These are phyloP conservation scores for Planococcus citri DNA, from an alignment of 1,140 invertebrate genomes.

Conservation along the genomic window DNA sequence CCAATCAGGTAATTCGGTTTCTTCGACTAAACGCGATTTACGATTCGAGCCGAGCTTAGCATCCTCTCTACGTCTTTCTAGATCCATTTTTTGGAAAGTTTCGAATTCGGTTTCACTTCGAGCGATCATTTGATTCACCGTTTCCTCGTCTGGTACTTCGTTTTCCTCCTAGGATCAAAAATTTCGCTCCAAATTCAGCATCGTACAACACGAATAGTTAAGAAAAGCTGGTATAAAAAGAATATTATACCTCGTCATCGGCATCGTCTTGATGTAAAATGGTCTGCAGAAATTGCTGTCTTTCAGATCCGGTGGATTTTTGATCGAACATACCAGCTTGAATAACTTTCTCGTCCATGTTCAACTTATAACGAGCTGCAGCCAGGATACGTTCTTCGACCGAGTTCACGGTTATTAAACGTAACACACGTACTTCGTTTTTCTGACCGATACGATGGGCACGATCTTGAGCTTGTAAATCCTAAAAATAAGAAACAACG, in stretches of 20 bases:
- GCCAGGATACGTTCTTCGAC: conserved; percentile 58
- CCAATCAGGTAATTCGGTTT: conserved; percentile 87
- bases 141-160: conserved; percentile 96
- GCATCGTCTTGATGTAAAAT: conserved; percentile 87
- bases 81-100: conserved; percentile 83
- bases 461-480: conserved; percentile 50
- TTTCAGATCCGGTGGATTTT: conserved; percentile 89
- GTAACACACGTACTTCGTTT: conserved; percentile 49
- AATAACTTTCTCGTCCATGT: conserved; percentile 63
- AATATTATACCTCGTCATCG: conserved; percentile 66
- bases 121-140: conserved; percentile 99
- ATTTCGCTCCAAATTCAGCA: neutral
- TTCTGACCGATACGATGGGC: conserved; percentile 61
- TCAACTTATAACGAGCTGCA: conserved; percentile 52
- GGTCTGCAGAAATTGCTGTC: conserved; percentile 86
- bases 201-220: neutral
- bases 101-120: conserved; percentile 89
- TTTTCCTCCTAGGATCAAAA: conserved; percentile 59
- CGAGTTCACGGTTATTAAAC: conserved; percentile 57
- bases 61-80: conserved; percentile 75
- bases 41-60: conserved; percentile 50
- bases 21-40: conserved; percentile 80
- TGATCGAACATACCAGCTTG: conserved; percentile 94
- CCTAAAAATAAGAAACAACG: conserved; percentile 27
- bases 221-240: neutral